These are phyloP conservation scores for Neolamprologus cancellatus DNA, from an alignment of 2,113 vertebrate genomes.

Conservation along the genomic window DNA sequence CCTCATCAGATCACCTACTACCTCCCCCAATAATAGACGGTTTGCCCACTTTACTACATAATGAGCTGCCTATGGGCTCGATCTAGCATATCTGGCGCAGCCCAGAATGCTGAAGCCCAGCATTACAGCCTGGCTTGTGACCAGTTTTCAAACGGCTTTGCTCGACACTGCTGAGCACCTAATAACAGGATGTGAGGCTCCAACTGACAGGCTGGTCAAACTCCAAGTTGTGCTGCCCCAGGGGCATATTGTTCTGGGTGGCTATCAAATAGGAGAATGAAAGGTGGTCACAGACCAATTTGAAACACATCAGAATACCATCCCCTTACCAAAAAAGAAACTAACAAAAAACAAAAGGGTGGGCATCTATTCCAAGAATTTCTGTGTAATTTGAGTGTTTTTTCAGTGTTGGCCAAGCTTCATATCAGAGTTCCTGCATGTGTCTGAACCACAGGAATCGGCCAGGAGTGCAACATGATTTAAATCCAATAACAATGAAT, in stretches of 20 bases:
- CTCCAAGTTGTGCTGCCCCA: slow-evolving; percentile 20
- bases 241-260: background rate
- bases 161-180: slow-evolving; percentile 41
- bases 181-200: slow-evolving; percentile 61
- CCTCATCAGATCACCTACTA: slow-evolving; percentile 7
- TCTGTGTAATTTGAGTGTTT: background rate
- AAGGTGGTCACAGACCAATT: background rate
- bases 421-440: slow-evolving; percentile 31
- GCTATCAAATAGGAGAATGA: background rate
- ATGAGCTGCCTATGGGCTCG: slow-evolving; percentile 23
- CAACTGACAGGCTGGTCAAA: slow-evolving; percentile 42
- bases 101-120: slow-evolving; percentile 18
- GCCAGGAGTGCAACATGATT: slow-evolving; percentile 17
- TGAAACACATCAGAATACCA: background rate
- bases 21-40: background rate
- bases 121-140: slow-evolving; percentile 49
- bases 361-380: background rate
- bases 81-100: slow-evolving; percentile 30
- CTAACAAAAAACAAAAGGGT: background rate
- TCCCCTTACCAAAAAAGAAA: background rate
- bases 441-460: slow-evolving; percentile 25
- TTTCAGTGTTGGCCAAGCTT: background rate
- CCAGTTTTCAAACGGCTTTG: slow-evolving; percentile 53
- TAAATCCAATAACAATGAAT: slow-evolving; percentile 20
- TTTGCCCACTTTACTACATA: background rate